Conservation (phyloP, 2,113 vertebrate genomes). For the Bombycilla garrulus region DNA sequence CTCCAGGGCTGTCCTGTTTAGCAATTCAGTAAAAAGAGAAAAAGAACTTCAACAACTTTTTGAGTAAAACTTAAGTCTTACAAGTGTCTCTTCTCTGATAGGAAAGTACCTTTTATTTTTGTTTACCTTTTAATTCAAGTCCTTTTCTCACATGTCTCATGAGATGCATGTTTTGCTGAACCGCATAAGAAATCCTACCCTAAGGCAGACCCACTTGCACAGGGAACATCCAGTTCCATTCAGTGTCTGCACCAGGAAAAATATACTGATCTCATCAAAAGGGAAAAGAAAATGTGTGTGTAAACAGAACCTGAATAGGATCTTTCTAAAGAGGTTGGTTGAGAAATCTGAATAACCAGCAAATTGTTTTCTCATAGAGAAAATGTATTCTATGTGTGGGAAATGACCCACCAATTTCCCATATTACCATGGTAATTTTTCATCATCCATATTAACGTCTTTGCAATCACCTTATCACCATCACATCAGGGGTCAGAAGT, state of each 20-base stretch:
- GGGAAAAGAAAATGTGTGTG: not conserved
- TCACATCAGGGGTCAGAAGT: not conserved
- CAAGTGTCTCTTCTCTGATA: not conserved
- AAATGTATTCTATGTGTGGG: accelerated
- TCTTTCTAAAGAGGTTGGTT: not conserved
- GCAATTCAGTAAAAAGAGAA: not conserved
- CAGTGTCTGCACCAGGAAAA: not conserved
- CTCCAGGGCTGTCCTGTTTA: not conserved
- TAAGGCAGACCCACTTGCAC: not conserved
- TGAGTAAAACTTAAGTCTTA: not conserved
- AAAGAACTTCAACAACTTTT: not conserved
- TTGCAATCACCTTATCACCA: not conserved
- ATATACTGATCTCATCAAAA: not conserved
- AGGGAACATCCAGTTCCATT: not conserved
- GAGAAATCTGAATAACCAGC: not conserved
- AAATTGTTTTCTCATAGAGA: not conserved
- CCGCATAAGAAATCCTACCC: not conserved
- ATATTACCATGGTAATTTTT: not conserved
- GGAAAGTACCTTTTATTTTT: not conserved
- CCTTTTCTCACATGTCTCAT: not conserved
- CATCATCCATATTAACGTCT: not conserved
- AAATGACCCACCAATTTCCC: not conserved
- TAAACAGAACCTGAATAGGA: not conserved
- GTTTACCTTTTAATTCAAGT: not conserved
- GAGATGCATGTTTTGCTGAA: not conserved